These are phyloP conservation scores for Pithys albifrons DNA, from an alignment of 2,113 vertebrate species.

Conservation along the genomic window DNA sequence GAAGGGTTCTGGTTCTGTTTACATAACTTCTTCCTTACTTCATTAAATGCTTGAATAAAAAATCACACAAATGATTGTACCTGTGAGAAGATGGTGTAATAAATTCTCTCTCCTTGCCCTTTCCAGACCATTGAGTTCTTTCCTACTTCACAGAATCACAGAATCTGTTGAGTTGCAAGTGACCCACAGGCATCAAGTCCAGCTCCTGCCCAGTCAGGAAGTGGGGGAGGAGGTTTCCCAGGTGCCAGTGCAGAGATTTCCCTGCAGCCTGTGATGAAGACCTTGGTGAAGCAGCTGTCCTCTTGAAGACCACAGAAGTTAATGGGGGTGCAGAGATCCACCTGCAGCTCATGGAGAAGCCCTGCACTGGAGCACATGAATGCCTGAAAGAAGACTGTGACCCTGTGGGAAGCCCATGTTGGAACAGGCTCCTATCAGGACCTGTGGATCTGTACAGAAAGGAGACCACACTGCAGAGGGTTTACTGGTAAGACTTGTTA, in stretches of 20 bases:
- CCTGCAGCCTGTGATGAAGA: neutral
- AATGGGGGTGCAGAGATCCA: neutral
- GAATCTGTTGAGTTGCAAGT: neutral
- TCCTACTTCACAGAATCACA: neutral
- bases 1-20: neutral
- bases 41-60: neutral
- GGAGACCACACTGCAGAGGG: neutral
- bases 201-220: neutral
- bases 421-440: neutral
- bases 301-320: neutral
- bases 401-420: neutral
- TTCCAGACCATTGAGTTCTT: neutral
- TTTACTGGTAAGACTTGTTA: neutral
- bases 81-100: neutral
- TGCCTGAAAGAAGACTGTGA: neutral
- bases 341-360: neutral
- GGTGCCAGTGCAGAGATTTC: neutral
- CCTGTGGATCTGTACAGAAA: neutral
- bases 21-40: neutral
- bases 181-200: neutral
- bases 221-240: neutral
- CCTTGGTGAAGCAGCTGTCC: no score
- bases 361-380: neutral
- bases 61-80: neutral
- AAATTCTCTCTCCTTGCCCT: neutral